These are phyloP conservation scores for Tenrec ecaudatus DNA, from an alignment of 2,113 vertebrate species.

Conservation along the genomic window DNA sequence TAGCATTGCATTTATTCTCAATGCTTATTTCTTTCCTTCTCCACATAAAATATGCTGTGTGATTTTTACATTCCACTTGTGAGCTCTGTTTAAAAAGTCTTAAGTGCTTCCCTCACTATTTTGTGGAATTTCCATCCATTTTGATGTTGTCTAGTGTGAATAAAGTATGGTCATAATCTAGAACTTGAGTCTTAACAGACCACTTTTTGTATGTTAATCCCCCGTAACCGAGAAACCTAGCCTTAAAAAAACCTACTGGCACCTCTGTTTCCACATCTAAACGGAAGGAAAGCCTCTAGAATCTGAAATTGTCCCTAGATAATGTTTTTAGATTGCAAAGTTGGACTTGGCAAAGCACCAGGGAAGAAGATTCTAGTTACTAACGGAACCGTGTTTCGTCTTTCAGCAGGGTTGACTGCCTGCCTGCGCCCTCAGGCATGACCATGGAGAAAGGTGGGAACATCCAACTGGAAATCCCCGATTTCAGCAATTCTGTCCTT, in stretches of 20 bases:
- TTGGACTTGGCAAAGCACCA: neutral
- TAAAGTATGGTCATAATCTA: neutral
- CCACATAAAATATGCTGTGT: neutral
- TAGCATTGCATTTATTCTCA: conserved; percentile 27
- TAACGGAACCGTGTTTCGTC: conserved; percentile 27
- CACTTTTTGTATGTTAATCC: neutral
- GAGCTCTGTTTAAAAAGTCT: neutral
- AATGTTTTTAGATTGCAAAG: neutral
- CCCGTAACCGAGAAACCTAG: conserved; percentile 4
- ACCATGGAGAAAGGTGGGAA: conserved; percentile 97
- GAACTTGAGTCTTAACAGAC: neutral
- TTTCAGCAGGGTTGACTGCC: conserved; percentile 81
- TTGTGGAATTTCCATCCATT: conserved; percentile 20
- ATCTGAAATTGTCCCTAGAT: conserved; percentile 20
- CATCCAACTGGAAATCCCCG: conserved; percentile 98
- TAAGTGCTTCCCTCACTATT: neutral
- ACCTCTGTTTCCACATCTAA: neutral
- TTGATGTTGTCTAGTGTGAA: neutral
- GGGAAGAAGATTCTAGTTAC: neutral
- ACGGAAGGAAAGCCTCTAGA: neutral
- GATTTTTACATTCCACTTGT: conserved; percentile 12
- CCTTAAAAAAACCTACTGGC: neutral
- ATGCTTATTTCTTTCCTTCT: neutral
- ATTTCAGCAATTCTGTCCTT: conserved; percentile 99
- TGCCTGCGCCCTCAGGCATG: conserved; percentile 72